Base-by-base conservation (phyloP, 2,113 vertebrate species). In the Neofelis nebulosa region DNA sequence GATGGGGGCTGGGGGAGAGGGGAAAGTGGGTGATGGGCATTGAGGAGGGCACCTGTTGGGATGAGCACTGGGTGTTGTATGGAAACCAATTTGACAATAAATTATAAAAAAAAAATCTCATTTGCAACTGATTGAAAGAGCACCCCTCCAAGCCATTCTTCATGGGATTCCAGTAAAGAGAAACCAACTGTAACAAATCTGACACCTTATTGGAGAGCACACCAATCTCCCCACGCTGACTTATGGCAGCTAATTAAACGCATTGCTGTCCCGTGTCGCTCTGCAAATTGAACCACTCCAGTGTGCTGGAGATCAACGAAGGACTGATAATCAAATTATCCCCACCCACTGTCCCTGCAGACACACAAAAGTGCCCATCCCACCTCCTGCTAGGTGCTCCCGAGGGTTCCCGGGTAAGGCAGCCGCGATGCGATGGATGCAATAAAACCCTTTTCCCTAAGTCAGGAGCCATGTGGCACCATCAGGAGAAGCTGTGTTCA, bases 81-180 rank as follows among this genome's bases (percentile, higher is more conserved):
- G 8, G 45, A 45, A 45, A 45, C 45, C 45, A 45, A 45, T 45
- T 45, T 45, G 8, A 45, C 7, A 45, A 45, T 45, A 45, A 45
- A 45, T 45, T 45, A 45, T 45, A 7, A 41, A 45, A 45, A 45
- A 45, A 45, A 45, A 45, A 45, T 45, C 45, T 45, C 45, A 98
- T 97, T 98, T 98, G 98, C 98, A 98, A 97, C 96, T 97, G 96
- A 97, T 79, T 96, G 91, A 98, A 97, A 98, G 95, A 94, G 74
- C 84, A 87, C 96, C 96, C 83, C 78, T 69, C 95, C 79, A 23
- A 8, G 57, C 57, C 57, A 8, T 9, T 61, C 97, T 98, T 98
- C 97, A 91, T 92, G 88, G 95, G 85, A 97, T 97, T 97, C 96
- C 94, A 95, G 92, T 96, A 96, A 98, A 97, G 73, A 41, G 88